Evolutionary conservation across 2,888 invertebrate genomes (phyloP).

Genomic region (Drosophila percnosoma): DNA sequence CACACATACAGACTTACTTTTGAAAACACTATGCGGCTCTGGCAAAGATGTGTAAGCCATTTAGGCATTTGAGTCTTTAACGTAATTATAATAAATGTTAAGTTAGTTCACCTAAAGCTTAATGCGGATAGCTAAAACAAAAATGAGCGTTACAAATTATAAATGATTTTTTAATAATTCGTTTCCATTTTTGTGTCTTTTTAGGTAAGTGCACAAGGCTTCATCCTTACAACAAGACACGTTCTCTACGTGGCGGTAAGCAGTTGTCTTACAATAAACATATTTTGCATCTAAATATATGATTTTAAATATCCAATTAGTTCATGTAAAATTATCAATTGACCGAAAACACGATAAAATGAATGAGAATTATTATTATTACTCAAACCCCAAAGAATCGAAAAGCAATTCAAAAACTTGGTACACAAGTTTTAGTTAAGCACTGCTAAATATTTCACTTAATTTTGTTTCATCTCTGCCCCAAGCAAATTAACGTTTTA

Average conservation of each 20-base stretch:
- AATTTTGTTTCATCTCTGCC: not conserved
- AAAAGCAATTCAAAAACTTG: not conserved
- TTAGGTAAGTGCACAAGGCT: constrained; percentile 80
- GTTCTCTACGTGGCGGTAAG: constrained; percentile 71
- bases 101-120: not conserved
- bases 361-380: too few species aligned
- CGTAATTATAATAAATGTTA: not conserved
- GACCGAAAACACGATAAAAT: not conserved
- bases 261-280: constrained; percentile 47
- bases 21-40: constrained; percentile 72
- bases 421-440: not conserved
- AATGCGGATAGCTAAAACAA: not conserved
- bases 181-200: constrained; percentile 52
- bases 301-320: not conserved
- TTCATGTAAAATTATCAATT: not conserved
- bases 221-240: constrained; percentile 67
- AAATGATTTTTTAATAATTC: constrained; percentile 29
- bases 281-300: constrained; percentile 19
- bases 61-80: not conserved
- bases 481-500: not conserved
- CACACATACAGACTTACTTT: constrained; percentile 42
- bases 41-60: constrained; percentile 26
- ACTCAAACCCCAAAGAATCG: not conserved
- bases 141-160: not conserved
- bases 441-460: not conserved